These are phyloP conservation scores for Drosophila paramelanica DNA, from an alignment of 2,888 invertebrate genomes.

Conservation along the genomic window DNA sequence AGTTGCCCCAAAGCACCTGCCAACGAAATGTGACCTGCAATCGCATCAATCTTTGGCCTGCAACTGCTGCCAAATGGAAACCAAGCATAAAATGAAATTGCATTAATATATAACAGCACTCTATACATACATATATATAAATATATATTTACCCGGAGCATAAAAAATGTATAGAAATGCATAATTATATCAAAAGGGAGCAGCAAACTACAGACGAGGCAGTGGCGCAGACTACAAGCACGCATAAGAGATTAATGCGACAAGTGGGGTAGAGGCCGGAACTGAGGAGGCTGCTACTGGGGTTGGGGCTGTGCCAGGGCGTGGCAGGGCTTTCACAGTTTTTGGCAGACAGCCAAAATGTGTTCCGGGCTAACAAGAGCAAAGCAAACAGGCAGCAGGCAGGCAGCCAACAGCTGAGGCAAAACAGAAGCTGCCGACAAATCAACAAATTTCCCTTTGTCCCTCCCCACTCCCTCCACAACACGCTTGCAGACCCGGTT, in stretches of 20 bases:
- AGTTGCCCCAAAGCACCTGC: constrained; percentile 33
- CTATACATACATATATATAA: neutral
- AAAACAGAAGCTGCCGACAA: constrained; percentile 48
- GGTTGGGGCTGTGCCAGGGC: constrained; percentile 2
- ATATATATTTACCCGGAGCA: neutral
- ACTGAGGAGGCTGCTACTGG: constrained; percentile 12
- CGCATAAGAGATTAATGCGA: constrained; percentile 62
- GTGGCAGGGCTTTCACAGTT: constrained; percentile 42
- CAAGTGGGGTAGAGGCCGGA: constrained; percentile 41
- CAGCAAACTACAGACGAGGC: constrained; percentile 8
- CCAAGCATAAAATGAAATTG: constrained; percentile 52
- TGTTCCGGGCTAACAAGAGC: constrained; percentile 57
- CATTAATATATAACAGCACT: constrained; percentile 38
- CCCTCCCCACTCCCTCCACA: neutral
- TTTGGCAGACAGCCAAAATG: constrained; percentile 61
- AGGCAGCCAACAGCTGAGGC: constrained; percentile 36
- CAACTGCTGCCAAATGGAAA: constrained; percentile 32
- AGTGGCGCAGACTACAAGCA: constrained; percentile 22
- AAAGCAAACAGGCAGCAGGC: constrained; percentile 28
- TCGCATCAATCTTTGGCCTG: constrained; percentile 40
- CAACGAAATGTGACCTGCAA: constrained; percentile 38
- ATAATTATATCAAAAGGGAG: constrained; percentile 41
- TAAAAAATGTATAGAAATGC: constrained; percentile 24
- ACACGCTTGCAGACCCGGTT: constrained; percentile 4
- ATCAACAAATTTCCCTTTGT: constrained; percentile 47